A percentile compares a stretch with the other conserved stretches of the same genome.
Conservation (phyloP, 2,888 invertebrate genomes). For the Himalopsyche kuldschensis region DNA sequence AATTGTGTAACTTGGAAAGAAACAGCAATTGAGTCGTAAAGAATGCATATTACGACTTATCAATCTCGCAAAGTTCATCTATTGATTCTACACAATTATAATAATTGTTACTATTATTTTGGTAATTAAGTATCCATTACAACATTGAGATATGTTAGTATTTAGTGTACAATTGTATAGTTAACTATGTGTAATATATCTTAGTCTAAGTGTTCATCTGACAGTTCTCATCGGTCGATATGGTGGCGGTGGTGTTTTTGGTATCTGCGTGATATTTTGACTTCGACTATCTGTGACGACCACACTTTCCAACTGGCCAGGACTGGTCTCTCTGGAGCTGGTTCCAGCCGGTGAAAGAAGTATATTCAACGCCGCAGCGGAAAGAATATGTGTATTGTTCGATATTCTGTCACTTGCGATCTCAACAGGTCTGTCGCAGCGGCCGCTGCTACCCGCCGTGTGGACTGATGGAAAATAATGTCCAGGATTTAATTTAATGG, state of each 20-base stretch:
- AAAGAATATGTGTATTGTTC: conserved; percentile 34
- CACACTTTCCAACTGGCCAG: conserved; percentile 42
- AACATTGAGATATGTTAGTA: conserved; percentile 22
- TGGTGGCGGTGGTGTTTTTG: conserved; percentile 58
- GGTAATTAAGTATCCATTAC: conserved; percentile 14
- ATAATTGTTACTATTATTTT: not conserved
- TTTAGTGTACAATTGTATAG: conserved; percentile 10
- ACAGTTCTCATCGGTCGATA: conserved; percentile 57
- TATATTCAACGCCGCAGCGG: conserved; percentile 48
- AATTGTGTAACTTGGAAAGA: too few species aligned
- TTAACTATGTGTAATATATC: not conserved
- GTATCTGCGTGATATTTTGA: conserved; percentile 49
- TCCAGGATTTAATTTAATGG: conserved; percentile 69
- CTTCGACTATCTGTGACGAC: conserved; percentile 40
- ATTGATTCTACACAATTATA: not conserved
- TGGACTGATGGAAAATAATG: conserved; percentile 55
- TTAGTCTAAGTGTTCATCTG: conserved; percentile 50
- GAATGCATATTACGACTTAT: too few species aligned
- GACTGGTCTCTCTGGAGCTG: conserved; percentile 26
- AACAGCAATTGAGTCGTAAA: too few species aligned
- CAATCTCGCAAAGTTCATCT: too few species aligned
- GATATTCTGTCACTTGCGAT: conserved; percentile 6
- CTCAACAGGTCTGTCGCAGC: conserved; percentile 4
- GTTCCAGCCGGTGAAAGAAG: conserved; percentile 43
- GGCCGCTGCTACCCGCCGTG: conserved; percentile 41